Percentiles rank a stretch among this genome's conserved stretches.
Evolutionary conservation across 2,888 invertebrate genomes (phyloP).

Genomic region (Yponomeuta malinellus): DNA sequence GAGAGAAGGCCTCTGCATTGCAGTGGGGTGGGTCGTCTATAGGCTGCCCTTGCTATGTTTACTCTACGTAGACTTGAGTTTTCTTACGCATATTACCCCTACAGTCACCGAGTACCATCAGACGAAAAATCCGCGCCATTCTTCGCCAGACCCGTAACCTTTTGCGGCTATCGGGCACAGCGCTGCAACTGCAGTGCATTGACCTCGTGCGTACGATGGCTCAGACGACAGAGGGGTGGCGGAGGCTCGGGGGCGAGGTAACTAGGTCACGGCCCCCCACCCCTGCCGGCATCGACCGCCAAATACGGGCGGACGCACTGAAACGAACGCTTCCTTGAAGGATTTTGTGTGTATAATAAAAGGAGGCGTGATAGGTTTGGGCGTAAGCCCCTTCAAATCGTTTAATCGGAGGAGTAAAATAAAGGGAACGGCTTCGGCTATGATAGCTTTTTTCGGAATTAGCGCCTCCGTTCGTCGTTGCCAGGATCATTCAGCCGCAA

Average conservation of each 20-base stretch:
- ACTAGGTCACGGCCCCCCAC: constrained; percentile 56
- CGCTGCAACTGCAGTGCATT: constrained; percentile 73
- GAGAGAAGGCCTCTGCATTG: too few species aligned
- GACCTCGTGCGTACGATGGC: constrained; percentile 66
- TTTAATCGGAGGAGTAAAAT: not conserved
- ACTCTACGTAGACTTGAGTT: too few species aligned
- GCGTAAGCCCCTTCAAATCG: not conserved
- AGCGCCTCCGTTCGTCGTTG: not conserved
- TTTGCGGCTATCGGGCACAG: constrained; percentile 50
- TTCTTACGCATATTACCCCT: too few species aligned
- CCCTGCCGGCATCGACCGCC: constrained; percentile 62
- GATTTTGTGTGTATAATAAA: constrained; percentile 19
- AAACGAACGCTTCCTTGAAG: constrained; percentile 36
- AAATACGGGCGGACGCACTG: constrained; percentile 57
- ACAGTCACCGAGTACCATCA: too few species aligned
- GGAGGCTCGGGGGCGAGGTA: constrained; percentile 29
- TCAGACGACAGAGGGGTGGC: constrained; percentile 31
- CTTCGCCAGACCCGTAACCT: constrained; percentile 23
- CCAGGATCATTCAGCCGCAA: not conserved
- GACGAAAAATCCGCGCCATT: not conserved
- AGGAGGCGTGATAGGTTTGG: not conserved
- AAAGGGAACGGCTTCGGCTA: not conserved
- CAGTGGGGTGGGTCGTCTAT: too few species aligned
- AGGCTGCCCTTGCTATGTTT: too few species aligned
- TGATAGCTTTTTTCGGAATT: not conserved